A percentile compares a stretch with the other conserved stretches of the same genome.
These are phyloP conservation scores for Caiman crocodilus DNA, from an alignment of 2,797 vertebrate genomes.

Conservation along the genomic window DNA sequence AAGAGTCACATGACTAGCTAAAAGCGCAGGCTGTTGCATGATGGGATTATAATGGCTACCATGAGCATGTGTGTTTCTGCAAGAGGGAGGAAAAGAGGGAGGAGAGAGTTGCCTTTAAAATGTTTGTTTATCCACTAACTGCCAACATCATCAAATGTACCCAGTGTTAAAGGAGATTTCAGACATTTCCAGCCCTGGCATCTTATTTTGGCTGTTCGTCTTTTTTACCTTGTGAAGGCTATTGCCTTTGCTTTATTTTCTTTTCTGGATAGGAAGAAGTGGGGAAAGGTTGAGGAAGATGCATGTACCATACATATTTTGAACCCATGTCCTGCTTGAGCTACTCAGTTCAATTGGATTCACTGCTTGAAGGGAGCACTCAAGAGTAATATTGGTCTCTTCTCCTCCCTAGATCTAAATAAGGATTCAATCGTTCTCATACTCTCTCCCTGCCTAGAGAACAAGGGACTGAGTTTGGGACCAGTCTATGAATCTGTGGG, in stretches of 20 bases:
- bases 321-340: neutral
- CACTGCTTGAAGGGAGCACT: neutral
- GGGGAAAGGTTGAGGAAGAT: neutral
- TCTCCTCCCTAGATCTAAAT: neutral
- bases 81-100: neutral
- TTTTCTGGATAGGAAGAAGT: too few relatives aligned
- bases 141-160: rapidly evolving
- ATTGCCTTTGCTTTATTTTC: neutral
- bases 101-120: too few relatives aligned
- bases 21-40: slow-evolving; percentile 97
- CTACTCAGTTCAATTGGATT: neutral
- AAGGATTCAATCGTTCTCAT: neutral
- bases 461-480: neutral
- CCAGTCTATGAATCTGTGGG: neutral
- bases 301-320: neutral
- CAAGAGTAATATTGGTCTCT: neutral
- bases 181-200: neutral
- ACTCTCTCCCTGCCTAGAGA: neutral
- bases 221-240: neutral
- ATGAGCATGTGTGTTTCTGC: slow-evolving; percentile 94
- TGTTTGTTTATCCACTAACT: neutral
- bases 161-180: rapidly evolving
- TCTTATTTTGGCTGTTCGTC: neutral
- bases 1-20: slow-evolving; percentile 93
- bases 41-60: slow-evolving; percentile 98